phyloP scores from a whole-genome alignment of 1,140 invertebrate genomes.

The Akabosia matsudoensis region DNA sequence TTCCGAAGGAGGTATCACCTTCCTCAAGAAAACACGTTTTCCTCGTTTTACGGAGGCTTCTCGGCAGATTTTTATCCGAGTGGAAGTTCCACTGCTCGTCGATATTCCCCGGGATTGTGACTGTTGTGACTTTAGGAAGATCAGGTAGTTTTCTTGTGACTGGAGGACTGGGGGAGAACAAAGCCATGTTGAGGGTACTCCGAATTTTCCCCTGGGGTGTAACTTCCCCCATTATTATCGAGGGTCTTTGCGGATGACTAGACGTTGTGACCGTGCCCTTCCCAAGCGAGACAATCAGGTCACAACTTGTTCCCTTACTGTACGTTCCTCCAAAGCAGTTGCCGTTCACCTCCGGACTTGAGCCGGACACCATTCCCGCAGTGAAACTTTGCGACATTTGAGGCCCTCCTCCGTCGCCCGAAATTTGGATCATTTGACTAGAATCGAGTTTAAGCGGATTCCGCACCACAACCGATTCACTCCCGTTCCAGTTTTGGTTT shows the following conservation, averaged over 20 bases:
- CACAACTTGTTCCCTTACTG: conserved; percentile 19
- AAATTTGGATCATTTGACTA: conserved; percentile 37
- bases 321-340: conserved; percentile 5
- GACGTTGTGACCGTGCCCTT: conserved; percentile 14
- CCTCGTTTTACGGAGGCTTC: conserved; percentile 42
- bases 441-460: conserved; percentile 7
- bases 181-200: background rate
- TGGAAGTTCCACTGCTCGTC: conserved; percentile 44
- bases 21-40: conserved; percentile 41
- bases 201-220: background rate
- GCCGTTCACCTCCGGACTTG: background rate
- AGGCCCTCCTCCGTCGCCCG: background rate
- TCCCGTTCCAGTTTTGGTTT: conserved; percentile 14
- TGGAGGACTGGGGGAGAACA: background rate
- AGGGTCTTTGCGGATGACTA: conserved; percentile 2
- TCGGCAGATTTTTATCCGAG: conserved; percentile 43
- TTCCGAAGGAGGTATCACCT: background rate
- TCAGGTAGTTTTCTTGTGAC: too few relatives aligned
- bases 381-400: background rate
- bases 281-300: background rate
- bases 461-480: too few relatives aligned
- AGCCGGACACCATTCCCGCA: background rate
- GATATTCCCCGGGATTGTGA: background rate
- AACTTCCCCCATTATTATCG: background rate
- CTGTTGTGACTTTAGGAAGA: background rate